A percentile compares a stretch with the other conserved stretches of the same genome.
These are phyloP conservation scores for Gymnoscopelus microlampas DNA, from an alignment of 2,797 vertebrate species.

Conservation along the genomic window DNA sequence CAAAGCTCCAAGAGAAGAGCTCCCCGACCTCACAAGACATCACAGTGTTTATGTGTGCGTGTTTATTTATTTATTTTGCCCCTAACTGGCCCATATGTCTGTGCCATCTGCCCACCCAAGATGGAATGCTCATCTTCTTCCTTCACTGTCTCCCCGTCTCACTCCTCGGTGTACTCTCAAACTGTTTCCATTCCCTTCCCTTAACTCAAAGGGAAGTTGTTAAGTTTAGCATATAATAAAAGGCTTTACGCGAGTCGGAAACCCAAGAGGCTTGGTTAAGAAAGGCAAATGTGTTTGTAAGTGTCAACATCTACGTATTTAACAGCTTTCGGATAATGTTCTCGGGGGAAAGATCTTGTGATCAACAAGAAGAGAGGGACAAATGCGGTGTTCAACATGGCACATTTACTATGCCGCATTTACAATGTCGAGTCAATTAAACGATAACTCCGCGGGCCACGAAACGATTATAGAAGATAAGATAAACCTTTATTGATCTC, in stretches of 20 bases:
- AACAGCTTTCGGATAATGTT: no score
- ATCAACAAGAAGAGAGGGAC: no score
- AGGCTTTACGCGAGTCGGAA: conserved; percentile 32
- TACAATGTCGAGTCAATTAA: no score
- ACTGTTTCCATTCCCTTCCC: conserved; percentile 39
- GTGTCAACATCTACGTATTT: neutral
- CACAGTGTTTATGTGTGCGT: conserved; percentile 70
- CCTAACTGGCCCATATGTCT: conserved; percentile 77
- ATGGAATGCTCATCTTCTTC: conserved; percentile 44
- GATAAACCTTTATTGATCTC: no score
- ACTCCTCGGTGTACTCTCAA: conserved; percentile 52
- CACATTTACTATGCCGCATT: no score
- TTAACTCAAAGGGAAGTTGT: conserved; percentile 17
- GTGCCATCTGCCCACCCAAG: conserved; percentile 73
- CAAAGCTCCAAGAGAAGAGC: no score
- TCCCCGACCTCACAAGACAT: conserved; percentile 63
- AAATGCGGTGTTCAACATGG: no score
- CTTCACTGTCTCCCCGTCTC: conserved; percentile 38
- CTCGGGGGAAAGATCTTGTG: no score
- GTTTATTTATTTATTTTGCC: conserved; percentile 81
- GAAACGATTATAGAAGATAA: no score
- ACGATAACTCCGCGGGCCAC: no score
- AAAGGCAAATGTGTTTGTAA: neutral
- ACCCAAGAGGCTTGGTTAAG: neutral
- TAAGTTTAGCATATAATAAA: conserved; percentile 31